Conservation (phyloP, 2,888 invertebrate species). For the Macrosiphum euphorbiae region DNA sequence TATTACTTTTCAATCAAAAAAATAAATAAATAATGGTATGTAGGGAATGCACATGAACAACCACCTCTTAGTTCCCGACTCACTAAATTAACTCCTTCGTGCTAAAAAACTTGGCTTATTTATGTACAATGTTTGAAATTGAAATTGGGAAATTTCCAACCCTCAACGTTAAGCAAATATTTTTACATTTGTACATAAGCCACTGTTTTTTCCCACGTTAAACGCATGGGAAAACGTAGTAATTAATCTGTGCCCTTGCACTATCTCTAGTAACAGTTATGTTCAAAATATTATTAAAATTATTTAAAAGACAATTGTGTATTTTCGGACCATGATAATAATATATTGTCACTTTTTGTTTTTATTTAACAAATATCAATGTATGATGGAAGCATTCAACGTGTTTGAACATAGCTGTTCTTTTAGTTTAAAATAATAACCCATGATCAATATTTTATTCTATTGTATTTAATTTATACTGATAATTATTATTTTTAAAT, state of each 20-base stretch:
- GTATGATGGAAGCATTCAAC: not conserved
- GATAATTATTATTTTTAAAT: not conserved
- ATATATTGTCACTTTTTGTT: not conserved
- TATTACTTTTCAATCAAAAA: conserved; percentile 55
- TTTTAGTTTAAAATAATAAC: not conserved
- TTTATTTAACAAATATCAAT: not conserved
- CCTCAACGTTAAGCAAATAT: not conserved
- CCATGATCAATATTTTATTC: not conserved
- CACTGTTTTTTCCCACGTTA: not conserved
- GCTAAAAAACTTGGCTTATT: not conserved
- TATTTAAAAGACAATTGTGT: not conserved
- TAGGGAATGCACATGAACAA: conserved; percentile 57
- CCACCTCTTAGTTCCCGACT: conserved; percentile 8
- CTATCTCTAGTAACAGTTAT: not conserved
- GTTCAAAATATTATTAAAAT: conserved; percentile 13
- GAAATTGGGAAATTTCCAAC: not conserved
- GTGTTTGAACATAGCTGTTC: conserved; percentile 30
- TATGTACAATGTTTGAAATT: not conserved
- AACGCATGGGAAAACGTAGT: conserved; percentile 38
- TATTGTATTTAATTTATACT: not conserved
- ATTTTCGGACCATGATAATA: not conserved
- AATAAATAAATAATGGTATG: conserved; percentile 61
- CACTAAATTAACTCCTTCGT: not conserved
- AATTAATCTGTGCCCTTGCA: not conserved
- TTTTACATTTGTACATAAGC: not conserved